Conservation (phyloP, 2,113 vertebrate genomes). For the Australoheros scitulus region DNA sequence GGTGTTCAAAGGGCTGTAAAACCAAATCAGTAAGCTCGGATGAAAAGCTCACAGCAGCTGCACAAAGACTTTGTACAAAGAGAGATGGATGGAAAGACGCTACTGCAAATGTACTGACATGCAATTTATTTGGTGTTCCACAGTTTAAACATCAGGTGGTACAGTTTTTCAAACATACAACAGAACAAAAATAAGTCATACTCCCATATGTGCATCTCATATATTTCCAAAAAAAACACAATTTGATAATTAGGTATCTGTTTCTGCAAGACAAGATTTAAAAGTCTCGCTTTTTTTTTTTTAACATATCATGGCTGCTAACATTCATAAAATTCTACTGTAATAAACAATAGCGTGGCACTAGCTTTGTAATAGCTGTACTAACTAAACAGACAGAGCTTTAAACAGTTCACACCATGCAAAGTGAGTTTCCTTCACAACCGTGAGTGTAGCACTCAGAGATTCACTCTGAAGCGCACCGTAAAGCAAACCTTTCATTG, state of each 20-base stretch:
- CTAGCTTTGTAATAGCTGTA: not conserved
- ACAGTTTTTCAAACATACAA: constrained; percentile 1
- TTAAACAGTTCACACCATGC: constrained; percentile 45
- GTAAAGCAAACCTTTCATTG: not conserved
- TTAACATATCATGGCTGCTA: not conserved
- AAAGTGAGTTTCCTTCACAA: constrained; percentile 15
- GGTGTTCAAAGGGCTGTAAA: not conserved
- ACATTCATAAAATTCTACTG: not conserved
- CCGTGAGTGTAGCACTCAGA: too few relatives aligned
- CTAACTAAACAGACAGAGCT: not conserved
- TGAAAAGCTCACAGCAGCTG: too few relatives aligned
- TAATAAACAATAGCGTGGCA: not conserved
- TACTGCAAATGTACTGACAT: constrained; percentile 19
- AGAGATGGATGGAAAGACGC: not conserved
- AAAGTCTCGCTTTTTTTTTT: not conserved
- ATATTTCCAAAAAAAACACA: not conserved
- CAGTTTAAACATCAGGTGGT: constrained; percentile 6
- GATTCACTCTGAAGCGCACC: not conserved
- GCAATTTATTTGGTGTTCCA: constrained; percentile 34
- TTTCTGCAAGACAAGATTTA: not conserved
- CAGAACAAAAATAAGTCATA: not conserved
- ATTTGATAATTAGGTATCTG: not conserved
- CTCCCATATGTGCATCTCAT: not conserved
- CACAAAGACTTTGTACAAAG: fast-evolving
- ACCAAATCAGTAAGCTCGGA: not conserved